Evolutionary conservation across 1,140 invertebrate species (phyloP).

Genomic region (Myzus persicae): DNA sequence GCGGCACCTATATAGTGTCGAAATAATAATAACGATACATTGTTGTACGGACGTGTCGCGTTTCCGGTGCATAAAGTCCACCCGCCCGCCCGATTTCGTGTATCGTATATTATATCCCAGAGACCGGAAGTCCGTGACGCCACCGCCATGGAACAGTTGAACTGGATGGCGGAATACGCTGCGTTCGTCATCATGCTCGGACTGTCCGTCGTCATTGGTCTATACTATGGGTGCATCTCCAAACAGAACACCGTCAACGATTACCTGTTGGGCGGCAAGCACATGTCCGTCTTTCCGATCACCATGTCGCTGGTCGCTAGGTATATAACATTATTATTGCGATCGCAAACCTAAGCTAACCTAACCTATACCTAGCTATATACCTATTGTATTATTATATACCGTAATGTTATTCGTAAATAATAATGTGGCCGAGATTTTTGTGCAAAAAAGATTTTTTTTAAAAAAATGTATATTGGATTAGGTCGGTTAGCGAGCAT

Average conservation of each 20-base stretch:
- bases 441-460: too few relatives aligned
- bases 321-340: slow-evolving; percentile 65
- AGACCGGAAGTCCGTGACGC: neutral
- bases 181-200: slow-evolving; percentile 72
- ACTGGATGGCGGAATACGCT: slow-evolving; percentile 67
- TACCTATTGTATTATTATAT: too few relatives aligned
- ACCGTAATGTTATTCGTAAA: too few relatives aligned
- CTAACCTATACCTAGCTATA: too few relatives aligned
- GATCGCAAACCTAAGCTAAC: too few relatives aligned
- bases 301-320: slow-evolving; percentile 84
- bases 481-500: too few relatives aligned
- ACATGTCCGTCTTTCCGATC: slow-evolving; percentile 79
- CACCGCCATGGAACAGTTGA: neutral
- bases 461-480: too few relatives aligned
- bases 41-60: neutral
- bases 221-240: slow-evolving; percentile 75
- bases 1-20: neutral
- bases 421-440: too few relatives aligned
- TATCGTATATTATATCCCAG: neutral
- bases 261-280: slow-evolving; percentile 77
- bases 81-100: neutral
- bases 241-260: slow-evolving; percentile 70
- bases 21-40: neutral
- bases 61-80: neutral
- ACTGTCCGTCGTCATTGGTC: slow-evolving; percentile 71